These are phyloP conservation scores for Romanogobio albipinnatus DNA, from an alignment of 2,113 vertebrate genomes.

Conservation along the genomic window DNA sequence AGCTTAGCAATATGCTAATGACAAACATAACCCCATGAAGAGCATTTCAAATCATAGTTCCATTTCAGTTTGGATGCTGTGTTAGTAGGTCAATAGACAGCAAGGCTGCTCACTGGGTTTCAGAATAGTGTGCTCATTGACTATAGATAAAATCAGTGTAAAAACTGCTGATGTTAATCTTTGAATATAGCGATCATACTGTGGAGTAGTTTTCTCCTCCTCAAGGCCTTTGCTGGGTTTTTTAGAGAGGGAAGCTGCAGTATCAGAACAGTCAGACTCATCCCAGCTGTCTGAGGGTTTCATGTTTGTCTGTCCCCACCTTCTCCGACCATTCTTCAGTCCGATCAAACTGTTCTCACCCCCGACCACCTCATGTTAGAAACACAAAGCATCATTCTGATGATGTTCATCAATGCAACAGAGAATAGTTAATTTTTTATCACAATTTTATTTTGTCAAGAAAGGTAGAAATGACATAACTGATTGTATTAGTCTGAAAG, in stretches of 20 bases:
- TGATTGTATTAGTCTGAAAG: no score
- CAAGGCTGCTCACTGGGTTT: not conserved
- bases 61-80: not conserved
- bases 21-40: not conserved
- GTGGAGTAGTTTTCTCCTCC: slow-evolving; percentile 76
- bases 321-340: slow-evolving; percentile 84
- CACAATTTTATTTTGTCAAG: not conserved
- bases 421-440: not conserved
- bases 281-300: slow-evolving; percentile 87
- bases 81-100: not conserved
- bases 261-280: slow-evolving; percentile 80
- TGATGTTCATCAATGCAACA: not conserved
- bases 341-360: slow-evolving; percentile 69
- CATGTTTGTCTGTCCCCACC: slow-evolving; percentile 87
- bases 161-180: not conserved
- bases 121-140: not conserved
- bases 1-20: not conserved
- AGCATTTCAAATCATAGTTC: not conserved
- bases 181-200: slow-evolving; percentile 74
- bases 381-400: not conserved
- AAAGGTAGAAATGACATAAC: not conserved
- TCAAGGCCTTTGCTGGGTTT: slow-evolving; percentile 81
- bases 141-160: not conserved
- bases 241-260: slow-evolving; percentile 85
- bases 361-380: slow-evolving; percentile 76